Evolutionary conservation across 1,140 invertebrate species (phyloP), one percentile per base, ranked within the genome.

Genomic region (Cryptotermes secundus): DNA sequence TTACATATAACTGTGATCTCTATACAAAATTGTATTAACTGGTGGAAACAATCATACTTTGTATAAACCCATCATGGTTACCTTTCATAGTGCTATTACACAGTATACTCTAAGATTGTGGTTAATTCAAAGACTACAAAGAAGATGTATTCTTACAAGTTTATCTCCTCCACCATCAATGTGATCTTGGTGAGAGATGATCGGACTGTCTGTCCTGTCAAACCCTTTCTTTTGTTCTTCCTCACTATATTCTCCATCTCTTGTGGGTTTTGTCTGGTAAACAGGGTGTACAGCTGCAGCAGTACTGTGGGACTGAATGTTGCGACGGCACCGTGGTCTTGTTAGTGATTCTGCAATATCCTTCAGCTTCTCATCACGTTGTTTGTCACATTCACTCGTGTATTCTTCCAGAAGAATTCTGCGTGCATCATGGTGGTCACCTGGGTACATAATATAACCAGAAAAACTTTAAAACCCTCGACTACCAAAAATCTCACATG

Each of bases 271-370:
- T 1, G 81, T 34, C 24, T 42, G 42, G 35, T 82, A 45, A 53
- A 59, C 42, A 49, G 53, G 10, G 72, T 49, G 79, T 9, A 19
- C 34, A 34, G 26, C 35, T n/a, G 53, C 53, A 26, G 38, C 14
- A 10, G 81, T 38, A 59, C 42, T 82, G n/a, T 34, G n/a, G 3
- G 81, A 34, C 81, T 53, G 81, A 59, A 22, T 42, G 81, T 59
- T 81, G 24, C 84, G 84, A 1, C 80, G 80, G 45, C 35, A 82
- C 19, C 84, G 84, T 31, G 84, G 84, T 45, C 80, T 80, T 34
- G 84, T 84, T 31, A 88, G 90, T 7, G 94, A 95, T 24, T 93
- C 94, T 0, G 94, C 94, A 83, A 95, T 95, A 88, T 95, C 94
- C 83, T 94, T 92, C 85, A 95, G 88, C 87, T 94, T 92, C 84